phyloP scores from a whole-genome alignment of 2,797 vertebrate genomes.

The Leuciscus waleckii region DNA sequence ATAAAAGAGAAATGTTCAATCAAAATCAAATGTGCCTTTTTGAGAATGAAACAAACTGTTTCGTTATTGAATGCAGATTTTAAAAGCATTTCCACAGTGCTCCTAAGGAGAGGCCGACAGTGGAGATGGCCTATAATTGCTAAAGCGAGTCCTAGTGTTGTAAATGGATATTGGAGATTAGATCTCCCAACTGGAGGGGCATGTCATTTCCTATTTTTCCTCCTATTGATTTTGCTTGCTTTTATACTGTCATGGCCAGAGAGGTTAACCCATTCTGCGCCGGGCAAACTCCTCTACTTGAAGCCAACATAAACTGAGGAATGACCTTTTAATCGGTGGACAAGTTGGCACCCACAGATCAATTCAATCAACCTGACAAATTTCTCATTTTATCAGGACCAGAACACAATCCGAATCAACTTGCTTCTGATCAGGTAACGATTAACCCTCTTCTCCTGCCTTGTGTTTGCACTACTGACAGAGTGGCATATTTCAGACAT shows the following conservation, averaged over 20 bases:
- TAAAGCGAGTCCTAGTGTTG: slow-evolving; percentile 73
- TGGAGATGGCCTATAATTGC: slow-evolving; percentile 63
- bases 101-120: slow-evolving; percentile 59
- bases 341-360: slow-evolving; percentile 41
- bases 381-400: slow-evolving; percentile 25
- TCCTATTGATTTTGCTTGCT: slow-evolving; percentile 83
- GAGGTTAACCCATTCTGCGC: slow-evolving; percentile 73
- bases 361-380: slow-evolving; percentile 38
- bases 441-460: slow-evolving; percentile 34
- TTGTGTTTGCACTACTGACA: slow-evolving; percentile 27
- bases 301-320: slow-evolving; percentile 56
- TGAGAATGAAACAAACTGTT: slow-evolving; percentile 56
- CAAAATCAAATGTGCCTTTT: slow-evolving; percentile 58
- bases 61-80: slow-evolving; percentile 62
- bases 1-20: slow-evolving; percentile 9
- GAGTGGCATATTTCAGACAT: slow-evolving; percentile 29
- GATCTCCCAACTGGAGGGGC: slow-evolving; percentile 84
- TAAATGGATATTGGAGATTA: slow-evolving; percentile 86
- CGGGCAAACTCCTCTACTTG: slow-evolving; percentile 64
- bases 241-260: slow-evolving; percentile 78
- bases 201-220: slow-evolving; percentile 86
- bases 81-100: slow-evolving; percentile 58
- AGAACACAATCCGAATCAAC: slow-evolving; percentile 22
- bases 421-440: slow-evolving; percentile 48
- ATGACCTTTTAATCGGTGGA: slow-evolving; percentile 51